These are phyloP conservation scores for Heliangelus exortis DNA, from an alignment of 2,797 vertebrate species.

Conservation along the genomic window DNA sequence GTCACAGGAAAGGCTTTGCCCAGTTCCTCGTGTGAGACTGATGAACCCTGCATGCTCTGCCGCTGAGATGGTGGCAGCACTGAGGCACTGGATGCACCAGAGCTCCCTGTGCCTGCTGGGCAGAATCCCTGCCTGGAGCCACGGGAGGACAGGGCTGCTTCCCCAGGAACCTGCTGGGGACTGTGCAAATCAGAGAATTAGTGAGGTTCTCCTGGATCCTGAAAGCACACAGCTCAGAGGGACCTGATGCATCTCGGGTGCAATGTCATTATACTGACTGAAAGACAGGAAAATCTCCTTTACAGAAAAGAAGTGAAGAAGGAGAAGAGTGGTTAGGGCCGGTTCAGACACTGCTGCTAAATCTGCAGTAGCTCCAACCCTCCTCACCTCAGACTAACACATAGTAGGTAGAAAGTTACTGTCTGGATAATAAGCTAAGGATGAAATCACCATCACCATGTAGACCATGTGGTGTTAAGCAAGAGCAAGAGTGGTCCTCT, in stretches of 20 bases:
- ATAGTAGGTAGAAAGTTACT: background rate
- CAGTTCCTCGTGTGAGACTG: background rate
- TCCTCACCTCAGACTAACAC: background rate
- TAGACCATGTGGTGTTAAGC: background rate
- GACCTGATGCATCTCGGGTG: background rate
- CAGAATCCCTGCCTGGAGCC: background rate
- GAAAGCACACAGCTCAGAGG: background rate
- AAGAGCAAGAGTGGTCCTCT: background rate
- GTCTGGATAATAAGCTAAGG: background rate
- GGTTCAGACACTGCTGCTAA: conserved; percentile 63
- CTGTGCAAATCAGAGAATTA: background rate
- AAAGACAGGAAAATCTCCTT: background rate
- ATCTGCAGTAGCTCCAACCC: background rate
- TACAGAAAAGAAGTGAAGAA: background rate
- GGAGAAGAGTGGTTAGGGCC: conserved; percentile 47
- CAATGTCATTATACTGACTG: background rate
- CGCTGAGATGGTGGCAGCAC: fast-evolving
- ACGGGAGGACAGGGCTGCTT: background rate
- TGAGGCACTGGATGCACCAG: background rate
- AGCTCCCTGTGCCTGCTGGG: background rate
- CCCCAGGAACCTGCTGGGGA: background rate
- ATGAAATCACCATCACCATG: background rate
- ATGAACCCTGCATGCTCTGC: background rate
- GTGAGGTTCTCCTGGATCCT: conserved; percentile 62
- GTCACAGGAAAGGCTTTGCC: background rate